phyloP scores from a whole-genome alignment of 2,797 vertebrate genomes.

The Tenualosa thibaudeaui region DNA sequence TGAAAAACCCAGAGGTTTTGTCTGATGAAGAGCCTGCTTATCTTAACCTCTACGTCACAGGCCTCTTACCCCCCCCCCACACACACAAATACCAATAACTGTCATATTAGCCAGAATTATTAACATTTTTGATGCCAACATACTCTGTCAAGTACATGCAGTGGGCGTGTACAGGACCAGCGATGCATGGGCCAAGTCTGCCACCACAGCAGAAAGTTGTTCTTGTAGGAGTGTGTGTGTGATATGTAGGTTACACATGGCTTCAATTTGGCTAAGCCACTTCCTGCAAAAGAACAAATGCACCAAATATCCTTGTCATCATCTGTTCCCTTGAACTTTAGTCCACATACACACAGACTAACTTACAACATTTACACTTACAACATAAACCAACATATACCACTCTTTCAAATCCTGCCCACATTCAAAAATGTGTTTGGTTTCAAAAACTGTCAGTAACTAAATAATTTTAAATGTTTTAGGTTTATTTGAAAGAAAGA shows the following conservation, averaged over 20 bases:
- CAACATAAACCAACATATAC: neutral
- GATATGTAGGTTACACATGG: slow-evolving; percentile 62
- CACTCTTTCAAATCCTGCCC: neutral
- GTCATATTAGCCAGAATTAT: slow-evolving; percentile 5
- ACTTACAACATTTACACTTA: neutral
- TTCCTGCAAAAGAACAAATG: slow-evolving; percentile 55
- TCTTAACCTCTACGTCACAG: neutral
- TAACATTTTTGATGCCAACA: neutral
- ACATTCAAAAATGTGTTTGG: neutral
- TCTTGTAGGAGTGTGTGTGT: neutral
- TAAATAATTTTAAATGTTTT: no score
- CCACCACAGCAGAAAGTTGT: slow-evolving; percentile 17
- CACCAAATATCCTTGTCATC: slow-evolving; percentile 33
- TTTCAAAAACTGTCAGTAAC: no score
- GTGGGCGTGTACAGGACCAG: neutral
- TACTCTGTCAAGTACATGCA: slow-evolving; percentile 8
- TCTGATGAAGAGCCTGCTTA: neutral
- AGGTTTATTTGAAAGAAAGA: no score
- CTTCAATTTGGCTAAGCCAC: slow-evolving; percentile 60
- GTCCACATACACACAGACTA: neutral
- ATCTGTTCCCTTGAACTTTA: slow-evolving; percentile 42
- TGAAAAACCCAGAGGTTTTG: neutral
- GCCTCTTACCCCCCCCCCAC: neutral
- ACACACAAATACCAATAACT: neutral
- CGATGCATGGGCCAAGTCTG: slow-evolving; percentile 5